Evolutionary conservation across 2,888 invertebrate species (phyloP), one percentile per base, ranked within the genome.

Genomic region (Hirtodrosophila alboralis): DNA sequence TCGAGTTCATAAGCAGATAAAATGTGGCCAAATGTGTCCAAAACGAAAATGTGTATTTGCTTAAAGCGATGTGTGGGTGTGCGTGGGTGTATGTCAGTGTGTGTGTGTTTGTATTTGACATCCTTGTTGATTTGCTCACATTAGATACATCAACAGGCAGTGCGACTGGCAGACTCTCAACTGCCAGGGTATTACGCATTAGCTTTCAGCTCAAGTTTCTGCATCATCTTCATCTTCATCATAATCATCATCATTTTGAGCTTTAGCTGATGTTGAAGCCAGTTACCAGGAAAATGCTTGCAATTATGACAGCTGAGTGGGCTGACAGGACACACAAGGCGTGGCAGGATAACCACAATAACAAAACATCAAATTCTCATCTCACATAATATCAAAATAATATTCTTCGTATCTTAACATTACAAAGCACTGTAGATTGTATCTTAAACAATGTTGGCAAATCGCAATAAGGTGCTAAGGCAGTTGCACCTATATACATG

Each of bases 381-480:
- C 38, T 26, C 37, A 36, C 36, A 26, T 23, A 9, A 9, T 9
- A 38, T 8, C 23, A n/a, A n/a, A n/a, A n/a, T n/a, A n/a, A n/a
- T n/a, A n/a, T n/a, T n/a, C 27, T 18, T 1, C 18, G 3, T 9
- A 34, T 33, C 18, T 14, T 8, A 16, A 2, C 13, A 7, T n/a
- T 34, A 27, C 18, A 21, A 12, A 18, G 2, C 14, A 8, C 6
- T 8, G 4, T 49, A 21, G 38, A 61, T 51, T 59, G 67, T 49
- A 47, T 31, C 33, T 49, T 49, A 54, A 43, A 40, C 18, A 34
- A 62, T 48, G 54, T 41, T 41, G 36, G 7, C 43, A 67, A 53
- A 60, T 78, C 73, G 30, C 84, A 80, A 59, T 45, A 34, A 65
- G 76, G 77, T 78, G 84, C 65, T 76, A 78, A 84, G 57, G 60